Base-by-base conservation (phyloP, 2,888 invertebrate species). In the Opisthograptis luteolata region DNA sequence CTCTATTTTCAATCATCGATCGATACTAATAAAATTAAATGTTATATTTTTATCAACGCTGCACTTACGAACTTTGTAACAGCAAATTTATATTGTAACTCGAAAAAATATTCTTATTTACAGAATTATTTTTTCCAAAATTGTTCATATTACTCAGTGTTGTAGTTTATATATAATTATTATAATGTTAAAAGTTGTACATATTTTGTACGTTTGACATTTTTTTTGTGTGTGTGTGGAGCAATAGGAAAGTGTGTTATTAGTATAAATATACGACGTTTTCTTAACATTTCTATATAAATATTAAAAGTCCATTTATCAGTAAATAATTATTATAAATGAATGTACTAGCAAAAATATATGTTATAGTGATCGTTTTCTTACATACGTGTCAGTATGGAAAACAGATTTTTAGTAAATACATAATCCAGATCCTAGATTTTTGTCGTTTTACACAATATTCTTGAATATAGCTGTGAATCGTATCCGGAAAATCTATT, bases 141-240 rank as follows among this genome's bases (percentile, higher is more conserved):
- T 34, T 35, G 35, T 55, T 39, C 36, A 39, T 42, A 43, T 41
- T 41, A 40, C 50, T 50, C 34, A 44, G 41, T 40, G 35, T 51
- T 51, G 50, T 50, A 50, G 50, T 51, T 45, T 32, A 43, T 43
- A 15, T 35, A 19, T 30, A 36, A 48, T 24, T 34, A 43, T 39
- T 40, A 55, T 57, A 57, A 56, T 13, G 45, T 43, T 55, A 35
- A 46, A 41, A 46, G 53, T 60, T 62, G 54, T 57, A 51, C 61
- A 64, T 68, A 67, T 31, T 44, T 44, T 59, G 66, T 67, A 65
- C 62, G 66, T 62, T 62, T 62, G 67, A 51, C 51, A 53, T 58
- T 49, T 54, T n/a, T 52, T 62, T 60, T 55, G 62, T 61, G 61
- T 15, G 49, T 58, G 60, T 52, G 61, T 64, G 55, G 60, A 58